These are phyloP conservation scores for Trogon surrucura DNA, from an alignment of 2,113 vertebrate genomes.

Conservation along the genomic window DNA sequence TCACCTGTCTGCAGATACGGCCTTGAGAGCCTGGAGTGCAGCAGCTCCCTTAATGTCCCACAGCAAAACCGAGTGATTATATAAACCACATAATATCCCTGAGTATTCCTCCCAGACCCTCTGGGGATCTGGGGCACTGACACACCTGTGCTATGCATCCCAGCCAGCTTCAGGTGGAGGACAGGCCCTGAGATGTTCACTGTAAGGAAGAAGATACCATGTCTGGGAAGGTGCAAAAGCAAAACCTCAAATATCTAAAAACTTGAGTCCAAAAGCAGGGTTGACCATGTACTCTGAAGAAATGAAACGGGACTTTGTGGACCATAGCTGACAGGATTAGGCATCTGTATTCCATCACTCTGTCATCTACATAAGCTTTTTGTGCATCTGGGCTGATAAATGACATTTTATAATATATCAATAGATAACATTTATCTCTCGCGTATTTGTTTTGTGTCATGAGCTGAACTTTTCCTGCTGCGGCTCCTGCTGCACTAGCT, in stretches of 20 bases:
- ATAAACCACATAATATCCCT: background rate
- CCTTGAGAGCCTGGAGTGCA: background rate
- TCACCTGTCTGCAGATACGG: background rate
- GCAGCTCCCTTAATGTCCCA: background rate
- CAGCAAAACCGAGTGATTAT: background rate
- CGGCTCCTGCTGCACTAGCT: background rate
- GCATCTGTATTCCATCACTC: background rate
- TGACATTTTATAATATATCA: background rate
- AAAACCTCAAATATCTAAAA: background rate
- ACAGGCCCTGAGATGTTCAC: background rate
- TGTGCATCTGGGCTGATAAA: background rate
- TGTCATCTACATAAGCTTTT: background rate
- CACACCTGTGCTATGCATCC: background rate
- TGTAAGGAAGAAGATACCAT: background rate
- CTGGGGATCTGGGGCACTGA: background rate
- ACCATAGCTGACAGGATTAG: background rate
- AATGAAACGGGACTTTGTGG: background rate
- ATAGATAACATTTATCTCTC: background rate
- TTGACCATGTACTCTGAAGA: background rate
- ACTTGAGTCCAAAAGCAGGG: background rate
- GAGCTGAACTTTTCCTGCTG: constrained; percentile 17
- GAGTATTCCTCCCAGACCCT: background rate
- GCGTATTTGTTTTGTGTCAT: background rate
- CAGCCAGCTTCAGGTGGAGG: background rate
- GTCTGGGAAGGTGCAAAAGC: background rate